Conservation (phyloP, 2,797 vertebrate genomes). For the Dallia pectoralis region DNA sequence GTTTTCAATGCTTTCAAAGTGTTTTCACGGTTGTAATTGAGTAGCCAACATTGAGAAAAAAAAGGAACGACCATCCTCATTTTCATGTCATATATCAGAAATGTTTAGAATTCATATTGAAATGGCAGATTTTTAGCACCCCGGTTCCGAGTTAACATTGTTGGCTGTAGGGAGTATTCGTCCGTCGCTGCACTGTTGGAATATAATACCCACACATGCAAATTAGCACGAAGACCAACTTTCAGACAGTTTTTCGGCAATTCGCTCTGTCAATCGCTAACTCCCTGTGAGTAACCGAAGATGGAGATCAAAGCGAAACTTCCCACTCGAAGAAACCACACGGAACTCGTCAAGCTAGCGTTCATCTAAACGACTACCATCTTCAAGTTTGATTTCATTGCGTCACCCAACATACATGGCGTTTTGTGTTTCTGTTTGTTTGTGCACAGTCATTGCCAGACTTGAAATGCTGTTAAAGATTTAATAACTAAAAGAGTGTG, state of each 20-base stretch:
- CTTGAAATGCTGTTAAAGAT: conserved; percentile 25
- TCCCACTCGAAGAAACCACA: conserved; percentile 28
- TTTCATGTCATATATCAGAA: no score
- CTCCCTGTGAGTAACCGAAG: conserved; percentile 29
- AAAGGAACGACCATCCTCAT: no score
- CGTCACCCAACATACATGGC: conserved; percentile 27
- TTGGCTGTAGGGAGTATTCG: conserved; percentile 26
- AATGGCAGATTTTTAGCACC: neutral
- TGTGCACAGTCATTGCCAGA: conserved; percentile 20
- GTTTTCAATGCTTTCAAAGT: neutral
- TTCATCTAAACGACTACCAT: conserved; percentile 5
- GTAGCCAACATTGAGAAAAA: conserved; percentile 1
- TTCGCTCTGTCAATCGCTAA: no score
- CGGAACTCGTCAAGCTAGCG: neutral
- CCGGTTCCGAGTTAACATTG: conserved; percentile 9
- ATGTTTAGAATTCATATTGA: no score
- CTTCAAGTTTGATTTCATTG: conserved; percentile 24
- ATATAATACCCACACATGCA: conserved; percentile 50
- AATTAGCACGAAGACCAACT: conserved; percentile 52
- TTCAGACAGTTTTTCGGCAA: conserved; percentile 40
- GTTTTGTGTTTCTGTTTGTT: conserved; percentile 9
- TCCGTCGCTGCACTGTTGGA: conserved; percentile 33
- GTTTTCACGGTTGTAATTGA: neutral
- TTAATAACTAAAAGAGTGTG: conserved; percentile 36
- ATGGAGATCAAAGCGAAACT: conserved; percentile 20